Conservation (phyloP, 2,888 invertebrate genomes). For the Thumatha senex region DNA sequence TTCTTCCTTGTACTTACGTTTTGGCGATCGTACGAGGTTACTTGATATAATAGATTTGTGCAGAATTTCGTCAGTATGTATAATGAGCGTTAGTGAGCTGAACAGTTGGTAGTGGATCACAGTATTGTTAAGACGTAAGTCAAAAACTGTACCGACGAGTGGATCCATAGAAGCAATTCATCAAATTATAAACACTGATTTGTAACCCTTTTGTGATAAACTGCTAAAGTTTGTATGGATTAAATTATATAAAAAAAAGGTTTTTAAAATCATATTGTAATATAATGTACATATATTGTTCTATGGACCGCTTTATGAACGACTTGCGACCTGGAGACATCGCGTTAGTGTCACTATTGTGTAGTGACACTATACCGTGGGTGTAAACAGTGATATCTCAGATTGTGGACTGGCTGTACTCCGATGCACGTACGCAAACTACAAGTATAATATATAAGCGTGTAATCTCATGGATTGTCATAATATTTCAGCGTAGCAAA, state of each 20-base stretch:
- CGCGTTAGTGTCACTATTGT: not conserved
- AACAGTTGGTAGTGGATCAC: slow-evolving; percentile 17
- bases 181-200: not conserved
- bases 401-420: not conserved
- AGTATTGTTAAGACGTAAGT: not conserved
- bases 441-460: not conserved
- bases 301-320: slow-evolving; percentile 1
- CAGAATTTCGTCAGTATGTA: slow-evolving; percentile 12
- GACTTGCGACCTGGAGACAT: not conserved
- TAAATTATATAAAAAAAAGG: not conserved
- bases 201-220: not conserved
- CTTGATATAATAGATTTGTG: slow-evolving; percentile 5
- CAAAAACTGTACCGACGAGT: slow-evolving; percentile 1
- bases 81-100: slow-evolving; percentile 3
- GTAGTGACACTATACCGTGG: not conserved
- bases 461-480: not conserved
- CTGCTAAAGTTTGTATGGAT: not conserved
- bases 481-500: not conserved
- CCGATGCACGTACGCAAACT: not conserved
- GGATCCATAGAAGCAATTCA: slow-evolving; percentile 14
- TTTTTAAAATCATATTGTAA: slow-evolving; percentile 1
- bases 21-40: slow-evolving; percentile 6
- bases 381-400: not conserved
- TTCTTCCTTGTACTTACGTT: slow-evolving; percentile 4
- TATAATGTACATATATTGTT: slow-evolving; percentile 6